Evolutionary conservation across 2,888 invertebrate species (phyloP), one percentile per base, ranked within the genome.

Genomic region (Nowickia ferox): DNA sequence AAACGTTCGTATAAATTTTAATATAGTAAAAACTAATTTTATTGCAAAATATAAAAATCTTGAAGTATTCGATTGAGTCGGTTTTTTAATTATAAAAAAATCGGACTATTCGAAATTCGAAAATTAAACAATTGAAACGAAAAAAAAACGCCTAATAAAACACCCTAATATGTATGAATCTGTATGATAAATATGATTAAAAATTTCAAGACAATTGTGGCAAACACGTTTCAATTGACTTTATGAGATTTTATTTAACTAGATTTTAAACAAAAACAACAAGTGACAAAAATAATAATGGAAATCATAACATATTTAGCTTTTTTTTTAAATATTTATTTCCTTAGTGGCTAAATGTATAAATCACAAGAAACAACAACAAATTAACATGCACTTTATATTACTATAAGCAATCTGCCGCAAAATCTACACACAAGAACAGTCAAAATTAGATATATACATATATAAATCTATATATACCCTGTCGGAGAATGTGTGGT

Each of bases 201-300:
- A 82, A 74, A 82, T 77, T 74, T 75, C 82, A 85, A 78, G 82
- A 85, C 78, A 85, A 82, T 85, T 78, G 78, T 75, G 74, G 78
- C 85, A 82, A 82, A 78, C 78, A 85, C 82, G 85, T 85, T 81
- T 78, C 82, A 85, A 85, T 78, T 85, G 68, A 48, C 55, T 81
- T 78, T 77, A 77, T 77, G 84, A 74, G 84, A 81, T 81, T 81
- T 79, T 9, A 30, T 72, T 59, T 74, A 15, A 15, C 59, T 74
- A 48, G 22, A 38, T 53, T 57, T 59, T 40, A n/a, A 57, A 19
- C 6, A 30, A 75, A 40, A 44, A n/a, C 22, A 44, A 55, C 53
- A 53, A 76, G 9, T 65, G 65, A 63, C 53, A 76, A n/a, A 55
- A 59, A 51, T 42, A 68, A 68, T 57, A 77, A 77, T 42, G 46